These are phyloP conservation scores for Erebia palarica DNA, from an alignment of 2,888 invertebrate genomes.

Conservation along the genomic window DNA sequence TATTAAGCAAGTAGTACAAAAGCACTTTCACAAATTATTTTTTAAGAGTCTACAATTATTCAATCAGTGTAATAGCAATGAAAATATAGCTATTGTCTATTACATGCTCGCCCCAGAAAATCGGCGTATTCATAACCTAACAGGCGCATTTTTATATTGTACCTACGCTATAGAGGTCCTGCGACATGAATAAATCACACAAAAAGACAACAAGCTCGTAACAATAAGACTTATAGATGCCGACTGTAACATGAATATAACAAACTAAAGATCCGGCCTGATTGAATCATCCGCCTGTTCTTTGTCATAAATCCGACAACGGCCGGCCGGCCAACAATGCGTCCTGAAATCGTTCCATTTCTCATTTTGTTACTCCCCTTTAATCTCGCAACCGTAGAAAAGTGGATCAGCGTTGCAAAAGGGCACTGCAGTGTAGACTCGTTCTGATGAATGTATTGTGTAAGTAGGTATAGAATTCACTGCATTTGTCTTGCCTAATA, in stretches of 20 bases:
- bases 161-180: constrained; percentile 37
- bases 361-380: constrained; percentile 82
- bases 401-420: constrained; percentile 80
- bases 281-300: constrained; percentile 81
- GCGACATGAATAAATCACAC: constrained; percentile 42
- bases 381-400: constrained; percentile 82
- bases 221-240: constrained; percentile 72
- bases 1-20: background rate
- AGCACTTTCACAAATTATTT: background rate
- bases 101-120: constrained; percentile 10
- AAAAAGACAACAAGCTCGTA: constrained; percentile 64
- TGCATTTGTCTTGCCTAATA: constrained; percentile 32
- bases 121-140: constrained; percentile 20
- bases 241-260: constrained; percentile 77
- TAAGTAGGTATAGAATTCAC: constrained; percentile 39
- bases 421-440: constrained; percentile 76
- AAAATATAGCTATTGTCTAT: constrained; percentile 23
- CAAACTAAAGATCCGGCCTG: constrained; percentile 80
- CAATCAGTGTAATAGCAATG: constrained; percentile 4
- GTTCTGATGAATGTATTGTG: constrained; percentile 77
- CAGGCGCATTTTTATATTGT: constrained; percentile 34
- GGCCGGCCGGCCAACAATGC: constrained; percentile 79
- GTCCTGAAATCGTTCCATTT: constrained; percentile 81
- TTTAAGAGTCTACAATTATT: background rate
- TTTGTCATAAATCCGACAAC: constrained; percentile 82